Evolutionary conservation across 2,888 invertebrate genomes (phyloP).

Genomic region (Orchestes rusci): DNA sequence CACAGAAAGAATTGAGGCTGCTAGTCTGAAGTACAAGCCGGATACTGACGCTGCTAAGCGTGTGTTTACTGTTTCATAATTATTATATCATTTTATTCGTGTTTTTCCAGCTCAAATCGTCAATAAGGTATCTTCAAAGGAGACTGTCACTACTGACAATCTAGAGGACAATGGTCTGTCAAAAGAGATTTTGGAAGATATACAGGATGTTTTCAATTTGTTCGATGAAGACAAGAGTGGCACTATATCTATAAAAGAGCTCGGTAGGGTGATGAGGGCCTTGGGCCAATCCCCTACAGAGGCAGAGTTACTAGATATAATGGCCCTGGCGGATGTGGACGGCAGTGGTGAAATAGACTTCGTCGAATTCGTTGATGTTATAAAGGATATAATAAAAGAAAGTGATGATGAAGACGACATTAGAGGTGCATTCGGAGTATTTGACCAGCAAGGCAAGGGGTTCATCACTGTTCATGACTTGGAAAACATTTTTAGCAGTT

Average conservation of each 20-base stretch:
- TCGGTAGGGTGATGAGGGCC: slow-evolving; percentile 19
- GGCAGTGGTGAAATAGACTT: slow-evolving; percentile 22
- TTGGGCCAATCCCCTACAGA: slow-evolving; percentile 24
- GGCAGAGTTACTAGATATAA: slow-evolving; percentile 21
- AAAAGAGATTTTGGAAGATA: slow-evolving; percentile 8
- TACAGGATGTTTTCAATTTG: slow-evolving; percentile 19
- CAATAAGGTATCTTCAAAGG: too few species aligned
- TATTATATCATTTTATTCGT: too few species aligned
- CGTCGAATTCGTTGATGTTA: slow-evolving; percentile 17
- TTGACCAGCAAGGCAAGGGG: slow-evolving; percentile 24
- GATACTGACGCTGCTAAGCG: too few species aligned
- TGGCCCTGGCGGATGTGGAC: slow-evolving; percentile 19
- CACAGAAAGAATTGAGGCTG: too few species aligned
- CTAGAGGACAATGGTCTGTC: slow-evolving; percentile 1
- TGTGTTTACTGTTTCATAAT: too few species aligned
- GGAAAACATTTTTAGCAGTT: slow-evolving; percentile 13
- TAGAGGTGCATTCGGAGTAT: slow-evolving; percentile 23
- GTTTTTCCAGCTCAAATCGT: too few species aligned
- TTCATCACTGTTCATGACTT: slow-evolving; percentile 19
- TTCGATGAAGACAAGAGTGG: slow-evolving; percentile 23
- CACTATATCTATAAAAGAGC: slow-evolving; percentile 20
- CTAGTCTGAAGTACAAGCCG: too few species aligned
- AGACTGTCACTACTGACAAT: too few species aligned
- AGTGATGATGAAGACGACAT: slow-evolving; percentile 23
- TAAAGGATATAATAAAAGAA: slow-evolving; percentile 21